Base-by-base conservation (phyloP, 2,888 invertebrate genomes). In the Anorthoa munda region DNA sequence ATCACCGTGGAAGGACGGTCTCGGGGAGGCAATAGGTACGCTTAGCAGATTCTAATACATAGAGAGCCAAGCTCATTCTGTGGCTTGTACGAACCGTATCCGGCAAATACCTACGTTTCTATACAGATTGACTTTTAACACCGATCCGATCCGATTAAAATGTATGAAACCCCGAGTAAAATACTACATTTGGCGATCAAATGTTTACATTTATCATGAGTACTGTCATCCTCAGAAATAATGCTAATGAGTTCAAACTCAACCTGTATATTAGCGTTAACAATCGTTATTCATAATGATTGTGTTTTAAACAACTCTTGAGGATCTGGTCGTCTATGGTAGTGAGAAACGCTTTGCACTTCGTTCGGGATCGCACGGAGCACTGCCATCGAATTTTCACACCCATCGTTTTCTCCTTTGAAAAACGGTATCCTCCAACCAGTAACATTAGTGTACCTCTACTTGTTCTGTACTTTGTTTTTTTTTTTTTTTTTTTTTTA, bases 381-480 rank as follows among this genome's bases (percentile, higher is more conserved):
- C 94, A 94, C 3, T 89, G 83, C 94, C 94, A 94, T 46, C 90
- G 67, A 2, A 80, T 89, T 63, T 84, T 90, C 15, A 51, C 12
- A 12, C 89, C 88, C n/a, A 68, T 70, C 0, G 79, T 74, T 46
- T 74, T 73, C 46, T 89, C 85, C 9, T 83, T 79, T 51, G 86
- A 90, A 72, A 88, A 89, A 0, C 84, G 81, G 61, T 79, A 84
- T 0, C 84, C 85, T 17, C 82, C 86, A 17, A 87, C 79, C 18
- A 82, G 61, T 23, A 88, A 66, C 79, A 88, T 87, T 2, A 81
- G 53, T 26, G 81, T 87, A 11, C 87, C 87, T 81, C 87, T 83
- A 74, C 83, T 86, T 18, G 86, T 86, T 67, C 53, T 79, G 48
- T 77, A 78, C 70, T 80, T 81, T 17, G 73, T n/a, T n/a, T n/a